These are phyloP conservation scores for Apamea epomidion DNA, from an alignment of 2,888 invertebrate genomes.

Conservation along the genomic window DNA sequence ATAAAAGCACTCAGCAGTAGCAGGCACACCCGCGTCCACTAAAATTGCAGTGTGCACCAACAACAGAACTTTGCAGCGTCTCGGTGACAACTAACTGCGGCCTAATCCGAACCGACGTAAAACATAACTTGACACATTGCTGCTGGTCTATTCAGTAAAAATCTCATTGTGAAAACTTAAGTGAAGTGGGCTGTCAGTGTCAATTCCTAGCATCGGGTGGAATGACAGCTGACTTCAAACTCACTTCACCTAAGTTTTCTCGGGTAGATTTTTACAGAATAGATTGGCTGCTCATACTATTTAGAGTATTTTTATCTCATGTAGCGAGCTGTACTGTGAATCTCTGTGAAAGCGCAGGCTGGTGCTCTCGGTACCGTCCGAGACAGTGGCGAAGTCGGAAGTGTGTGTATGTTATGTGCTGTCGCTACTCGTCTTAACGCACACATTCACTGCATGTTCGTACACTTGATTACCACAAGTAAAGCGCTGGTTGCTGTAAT, in stretches of 20 bases:
- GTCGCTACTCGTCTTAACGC: neutral
- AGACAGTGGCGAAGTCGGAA: no score
- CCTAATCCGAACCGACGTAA: conserved; percentile 61
- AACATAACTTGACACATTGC: conserved; percentile 44
- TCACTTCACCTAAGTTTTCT: neutral
- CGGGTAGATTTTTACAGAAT: neutral
- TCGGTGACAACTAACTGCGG: conserved; percentile 74
- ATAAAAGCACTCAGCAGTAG: conserved; percentile 82
- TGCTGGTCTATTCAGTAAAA: neutral
- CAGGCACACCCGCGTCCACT: conserved; percentile 78
- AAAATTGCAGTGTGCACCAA: conserved; percentile 82
- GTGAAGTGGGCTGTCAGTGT: neutral
- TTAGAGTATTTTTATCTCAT: no score
- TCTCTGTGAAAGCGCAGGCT: no score
- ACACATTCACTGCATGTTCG: neutral
- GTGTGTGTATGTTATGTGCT: neutral
- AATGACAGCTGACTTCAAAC: neutral
- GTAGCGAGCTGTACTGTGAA: no score
- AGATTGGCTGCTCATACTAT: neutral
- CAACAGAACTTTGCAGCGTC: conserved; percentile 81
- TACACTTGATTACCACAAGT: no score
- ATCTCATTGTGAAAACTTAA: no score
- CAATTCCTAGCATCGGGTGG: neutral
- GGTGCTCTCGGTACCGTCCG: no score
- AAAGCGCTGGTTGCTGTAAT: neutral